Conservation (phyloP, 1,140 invertebrate species). For the Plodia interpunctella region DNA sequence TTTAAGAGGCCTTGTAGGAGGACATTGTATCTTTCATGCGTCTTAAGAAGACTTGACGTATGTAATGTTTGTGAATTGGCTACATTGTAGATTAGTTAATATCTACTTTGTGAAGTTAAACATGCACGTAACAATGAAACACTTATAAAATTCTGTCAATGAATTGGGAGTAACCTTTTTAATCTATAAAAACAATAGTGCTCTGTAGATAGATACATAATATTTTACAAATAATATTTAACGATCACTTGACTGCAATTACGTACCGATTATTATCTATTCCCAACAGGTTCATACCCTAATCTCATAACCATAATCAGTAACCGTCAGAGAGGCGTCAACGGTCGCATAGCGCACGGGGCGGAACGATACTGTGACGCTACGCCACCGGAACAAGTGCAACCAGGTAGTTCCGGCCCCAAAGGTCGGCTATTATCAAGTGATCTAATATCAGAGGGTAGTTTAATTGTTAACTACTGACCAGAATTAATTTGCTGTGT, state of each 20-base stretch:
- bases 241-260: too few relatives aligned
- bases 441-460: slow-evolving; percentile 2
- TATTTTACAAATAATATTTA: too few relatives aligned
- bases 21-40: background rate
- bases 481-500: background rate
- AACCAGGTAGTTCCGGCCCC: background rate
- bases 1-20: background rate
- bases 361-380: slow-evolving; percentile 9
- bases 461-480: background rate
- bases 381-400: slow-evolving; percentile 10
- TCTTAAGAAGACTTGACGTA: background rate
- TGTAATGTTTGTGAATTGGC: background rate
- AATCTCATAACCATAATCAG: slow-evolving; percentile 14
- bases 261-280: background rate
- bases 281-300: background rate
- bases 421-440: slow-evolving; percentile 9
- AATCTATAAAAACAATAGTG: too few relatives aligned
- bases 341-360: slow-evolving; percentile 19
- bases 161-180: too few relatives aligned
- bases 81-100: background rate
- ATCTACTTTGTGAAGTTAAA: too few relatives aligned
- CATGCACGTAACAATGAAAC: too few relatives aligned
- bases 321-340: slow-evolving; percentile 10
- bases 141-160: too few relatives aligned
- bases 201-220: too few relatives aligned